Conservation (phyloP, 2,888 invertebrate species). For the Macrosiphum euphorbiae region DNA sequence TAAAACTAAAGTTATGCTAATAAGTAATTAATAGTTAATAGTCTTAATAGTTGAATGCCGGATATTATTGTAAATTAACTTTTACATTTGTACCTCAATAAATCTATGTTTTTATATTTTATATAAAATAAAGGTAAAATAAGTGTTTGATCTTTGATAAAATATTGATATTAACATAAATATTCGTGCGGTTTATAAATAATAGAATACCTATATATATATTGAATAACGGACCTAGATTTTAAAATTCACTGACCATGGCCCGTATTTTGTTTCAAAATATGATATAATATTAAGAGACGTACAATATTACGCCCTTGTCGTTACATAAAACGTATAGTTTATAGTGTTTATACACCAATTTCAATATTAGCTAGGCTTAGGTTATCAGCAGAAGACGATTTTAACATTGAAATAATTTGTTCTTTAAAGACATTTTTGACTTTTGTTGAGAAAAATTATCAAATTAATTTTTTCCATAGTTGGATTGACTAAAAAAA, state of each 20-base stretch:
- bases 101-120: not conserved
- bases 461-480: not conserved
- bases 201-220: slow-evolving; percentile 47
- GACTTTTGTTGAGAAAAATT: not conserved
- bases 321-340: slow-evolving; percentile 37
- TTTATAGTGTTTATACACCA: not conserved
- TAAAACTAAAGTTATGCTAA: not conserved
- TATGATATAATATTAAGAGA: slow-evolving; percentile 60
- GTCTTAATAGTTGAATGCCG: not conserved
- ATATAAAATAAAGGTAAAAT: not conserved
- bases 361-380: not conserved
- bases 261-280: slow-evolving; percentile 56
- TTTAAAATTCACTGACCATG: slow-evolving; percentile 64
- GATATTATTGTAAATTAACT: slow-evolving; percentile 8
- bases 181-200: slow-evolving; percentile 19
- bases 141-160: slow-evolving; percentile 30
- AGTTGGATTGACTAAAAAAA: not conserved
- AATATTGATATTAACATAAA: slow-evolving; percentile 14
- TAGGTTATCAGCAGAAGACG: not conserved
- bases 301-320: slow-evolving; percentile 54
- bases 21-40: not conserved
- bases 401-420: slow-evolving; percentile 14
- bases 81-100: not conserved
- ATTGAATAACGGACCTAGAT: slow-evolving; percentile 61
- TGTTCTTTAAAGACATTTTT: not conserved